phyloP scores from a whole-genome alignment of 1,140 invertebrate species.

The Drosophila carrolli region DNA sequence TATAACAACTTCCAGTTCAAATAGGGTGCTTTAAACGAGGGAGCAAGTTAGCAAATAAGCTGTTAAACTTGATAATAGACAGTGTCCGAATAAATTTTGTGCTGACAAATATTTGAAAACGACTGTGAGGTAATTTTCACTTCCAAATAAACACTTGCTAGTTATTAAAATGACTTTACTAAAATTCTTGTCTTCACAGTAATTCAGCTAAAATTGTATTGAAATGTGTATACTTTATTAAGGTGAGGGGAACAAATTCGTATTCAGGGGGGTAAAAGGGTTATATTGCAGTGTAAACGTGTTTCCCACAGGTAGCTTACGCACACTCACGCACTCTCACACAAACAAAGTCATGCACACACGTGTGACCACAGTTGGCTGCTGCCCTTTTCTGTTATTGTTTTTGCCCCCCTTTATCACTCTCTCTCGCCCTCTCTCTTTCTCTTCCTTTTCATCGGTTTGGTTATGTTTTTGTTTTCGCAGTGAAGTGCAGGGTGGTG shows the following conservation, averaged over 20 bases:
- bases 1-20: background rate
- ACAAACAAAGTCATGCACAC: conserved; percentile 8
- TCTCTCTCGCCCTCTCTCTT: background rate
- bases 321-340: conserved; percentile 18
- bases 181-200: too few relatives aligned
- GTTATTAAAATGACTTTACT: too few relatives aligned
- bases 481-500: conserved; percentile 20
- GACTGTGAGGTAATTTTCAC: background rate
- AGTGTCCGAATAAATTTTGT: too few relatives aligned
- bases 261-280: conserved; percentile 16
- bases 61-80: too few relatives aligned
- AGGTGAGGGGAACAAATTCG: background rate
- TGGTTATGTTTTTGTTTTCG: conserved; percentile 26
- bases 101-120: too few relatives aligned
- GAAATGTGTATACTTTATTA: too few relatives aligned
- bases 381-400: conserved; percentile 39
- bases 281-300: conserved; percentile 53
- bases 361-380: conserved; percentile 38
- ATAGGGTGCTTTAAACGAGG: too few relatives aligned
- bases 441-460: conserved; percentile 16
- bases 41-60: too few relatives aligned
- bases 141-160: background rate
- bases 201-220: too few relatives aligned
- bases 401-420: conserved; percentile 8
- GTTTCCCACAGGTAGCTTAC: conserved; percentile 74